Conservation (phyloP, 1,140 invertebrate species). For the Drosophila nasuta region DNA sequence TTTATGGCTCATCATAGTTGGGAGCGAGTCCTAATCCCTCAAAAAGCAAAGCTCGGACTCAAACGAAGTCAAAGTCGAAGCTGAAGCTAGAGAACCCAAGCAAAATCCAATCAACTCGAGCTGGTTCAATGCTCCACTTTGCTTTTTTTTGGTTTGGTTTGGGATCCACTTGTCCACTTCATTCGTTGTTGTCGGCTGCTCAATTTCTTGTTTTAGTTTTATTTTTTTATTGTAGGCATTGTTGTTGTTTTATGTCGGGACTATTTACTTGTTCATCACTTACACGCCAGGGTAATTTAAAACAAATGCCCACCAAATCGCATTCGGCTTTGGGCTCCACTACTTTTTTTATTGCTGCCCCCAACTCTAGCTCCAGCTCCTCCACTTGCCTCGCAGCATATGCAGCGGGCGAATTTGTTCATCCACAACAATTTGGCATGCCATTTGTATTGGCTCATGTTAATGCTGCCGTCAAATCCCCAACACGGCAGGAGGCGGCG, state of each 20-base stretch:
- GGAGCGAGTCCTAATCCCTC: constrained; percentile 32
- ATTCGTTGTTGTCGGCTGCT: constrained; percentile 42
- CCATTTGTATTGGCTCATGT: constrained; percentile 82
- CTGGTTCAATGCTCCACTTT: constrained; percentile 60
- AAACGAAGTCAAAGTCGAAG: neutral
- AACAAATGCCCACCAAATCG: constrained; percentile 80
- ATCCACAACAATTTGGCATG: constrained; percentile 82
- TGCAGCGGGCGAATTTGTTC: constrained; percentile 71
- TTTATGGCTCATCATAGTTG: constrained; percentile 65
- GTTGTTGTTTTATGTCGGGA: constrained; percentile 33
- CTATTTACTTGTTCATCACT: constrained; percentile 72
- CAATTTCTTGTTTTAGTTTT: constrained; percentile 56
- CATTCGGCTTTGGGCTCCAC: constrained; percentile 60
- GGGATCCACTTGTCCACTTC: constrained; percentile 7
- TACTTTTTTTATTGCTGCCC: constrained; percentile 64
- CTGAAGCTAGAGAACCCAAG: neutral
- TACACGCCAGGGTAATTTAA: constrained; percentile 79
- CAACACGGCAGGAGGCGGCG: constrained; percentile 51
- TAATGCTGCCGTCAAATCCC: constrained; percentile 74
- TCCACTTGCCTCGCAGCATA: constrained; percentile 38
- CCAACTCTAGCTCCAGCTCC: neutral
- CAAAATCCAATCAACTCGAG: constrained; percentile 57
- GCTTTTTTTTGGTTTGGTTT: neutral
- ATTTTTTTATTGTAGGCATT: constrained; percentile 28
- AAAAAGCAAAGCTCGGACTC: neutral